A percentile compares a stretch with the other conserved stretches of the same genome.
Evolutionary conservation across 2,797 vertebrate species (phyloP).

Genomic region (Centropyge bicolor): DNA sequence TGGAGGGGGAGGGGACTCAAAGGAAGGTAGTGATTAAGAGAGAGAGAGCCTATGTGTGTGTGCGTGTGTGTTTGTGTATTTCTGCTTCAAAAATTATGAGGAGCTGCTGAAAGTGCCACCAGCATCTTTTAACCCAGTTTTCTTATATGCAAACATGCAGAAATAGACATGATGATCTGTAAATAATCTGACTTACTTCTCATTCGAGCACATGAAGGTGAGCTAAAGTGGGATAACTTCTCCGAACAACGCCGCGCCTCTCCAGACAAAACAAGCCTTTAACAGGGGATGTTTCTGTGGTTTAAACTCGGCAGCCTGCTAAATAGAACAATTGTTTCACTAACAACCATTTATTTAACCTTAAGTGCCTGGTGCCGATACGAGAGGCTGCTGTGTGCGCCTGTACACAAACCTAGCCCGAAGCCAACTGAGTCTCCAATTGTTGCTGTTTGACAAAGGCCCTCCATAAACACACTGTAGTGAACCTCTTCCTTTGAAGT

Average conservation of each 20-base stretch:
- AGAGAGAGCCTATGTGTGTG: constrained; percentile 25
- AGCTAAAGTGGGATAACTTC: constrained; percentile 30
- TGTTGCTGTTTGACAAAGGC: constrained; percentile 61
- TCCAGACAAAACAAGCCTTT: constrained; percentile 38
- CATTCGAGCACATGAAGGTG: constrained; percentile 41
- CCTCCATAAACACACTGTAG: constrained; percentile 61
- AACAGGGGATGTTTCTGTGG: constrained; percentile 31
- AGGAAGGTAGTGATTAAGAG: constrained; percentile 56
- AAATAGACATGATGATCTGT: constrained; percentile 64
- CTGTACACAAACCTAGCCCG: constrained; percentile 57
- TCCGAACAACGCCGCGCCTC: constrained; percentile 24
- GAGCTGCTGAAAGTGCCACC: constrained; percentile 61
- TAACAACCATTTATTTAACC: constrained; percentile 68
- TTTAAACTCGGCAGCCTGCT: constrained; percentile 43
- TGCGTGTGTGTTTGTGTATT: constrained; percentile 39
- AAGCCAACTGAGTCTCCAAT: constrained; percentile 52
- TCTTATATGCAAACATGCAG: constrained; percentile 61
- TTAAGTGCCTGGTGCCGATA: constrained; percentile 56
- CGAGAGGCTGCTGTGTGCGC: constrained; percentile 29
- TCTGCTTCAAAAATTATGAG: constrained; percentile 57
- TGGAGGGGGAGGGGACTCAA: background rate
- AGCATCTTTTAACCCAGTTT: constrained; percentile 74
- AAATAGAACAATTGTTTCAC: constrained; percentile 58
- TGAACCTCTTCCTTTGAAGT: constrained; percentile 62
- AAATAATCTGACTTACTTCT: constrained; percentile 53